Evolutionary conservation across 2,888 invertebrate genomes (phyloP).

Genomic region (Cataglyphis albicans): DNA sequence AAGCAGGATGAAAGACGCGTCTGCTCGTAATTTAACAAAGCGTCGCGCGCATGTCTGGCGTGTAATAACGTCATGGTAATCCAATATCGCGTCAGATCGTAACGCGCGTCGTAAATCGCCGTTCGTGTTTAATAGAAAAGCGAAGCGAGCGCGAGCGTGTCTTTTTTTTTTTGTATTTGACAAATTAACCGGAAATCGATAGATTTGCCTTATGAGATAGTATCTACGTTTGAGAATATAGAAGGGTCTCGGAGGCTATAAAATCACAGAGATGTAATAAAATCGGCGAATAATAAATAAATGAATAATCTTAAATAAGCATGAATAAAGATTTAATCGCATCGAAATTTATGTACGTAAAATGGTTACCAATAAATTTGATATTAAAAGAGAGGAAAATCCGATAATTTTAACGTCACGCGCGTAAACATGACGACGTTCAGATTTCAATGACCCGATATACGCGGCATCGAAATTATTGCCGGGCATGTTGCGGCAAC

Average conservation of each 20-base stretch:
- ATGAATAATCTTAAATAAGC: neutral
- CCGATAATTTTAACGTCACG: neutral
- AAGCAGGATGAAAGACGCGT: constrained; percentile 45
- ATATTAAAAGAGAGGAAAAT: neutral
- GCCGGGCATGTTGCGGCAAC: constrained; percentile 1
- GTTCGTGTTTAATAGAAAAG: constrained; percentile 52
- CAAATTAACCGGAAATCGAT: constrained; percentile 42
- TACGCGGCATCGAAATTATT: constrained; percentile 17
- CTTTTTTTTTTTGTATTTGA: constrained; percentile 15
- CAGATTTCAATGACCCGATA: constrained; percentile 30
- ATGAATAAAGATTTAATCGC: neutral
- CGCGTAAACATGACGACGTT: neutral
- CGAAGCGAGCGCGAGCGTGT: constrained; percentile 9
- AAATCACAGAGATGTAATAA: neutral
- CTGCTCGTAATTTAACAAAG: constrained; percentile 54
- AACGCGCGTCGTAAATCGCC: constrained; percentile 50
- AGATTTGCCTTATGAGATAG: neutral
- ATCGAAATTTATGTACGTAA: neutral
- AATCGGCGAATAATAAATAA: neutral
- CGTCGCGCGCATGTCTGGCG: constrained; percentile 50
- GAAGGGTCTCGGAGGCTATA: neutral
- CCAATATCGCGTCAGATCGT: constrained; percentile 53
- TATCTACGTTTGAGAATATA: neutral
- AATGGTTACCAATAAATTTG: neutral
- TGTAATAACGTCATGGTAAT: constrained; percentile 56